Conservation (phyloP, 1,140 invertebrate species). For the Aphidius ervi region DNA sequence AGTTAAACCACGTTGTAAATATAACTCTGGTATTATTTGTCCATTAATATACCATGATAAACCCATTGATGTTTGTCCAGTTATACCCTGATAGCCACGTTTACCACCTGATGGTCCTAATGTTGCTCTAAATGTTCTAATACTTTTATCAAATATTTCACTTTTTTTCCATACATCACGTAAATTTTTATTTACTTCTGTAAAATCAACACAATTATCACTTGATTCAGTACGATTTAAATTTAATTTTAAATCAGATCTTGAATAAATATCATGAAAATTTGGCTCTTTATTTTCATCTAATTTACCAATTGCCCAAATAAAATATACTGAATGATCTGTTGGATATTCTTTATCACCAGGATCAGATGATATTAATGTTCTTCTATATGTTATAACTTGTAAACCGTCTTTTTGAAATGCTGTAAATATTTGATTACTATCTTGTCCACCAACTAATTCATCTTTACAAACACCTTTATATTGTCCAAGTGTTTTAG, state of each 20-base stretch:
- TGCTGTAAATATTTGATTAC: slow-evolving; percentile 71
- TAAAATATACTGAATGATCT: slow-evolving; percentile 63
- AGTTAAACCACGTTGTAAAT: slow-evolving; percentile 76
- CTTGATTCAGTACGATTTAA: slow-evolving; percentile 62
- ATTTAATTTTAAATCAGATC: slow-evolving; percentile 63
- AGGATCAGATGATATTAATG: slow-evolving; percentile 66
- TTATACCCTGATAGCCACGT: slow-evolving; percentile 70
- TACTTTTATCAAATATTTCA: slow-evolving; percentile 72
- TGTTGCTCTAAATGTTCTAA: slow-evolving; percentile 70
- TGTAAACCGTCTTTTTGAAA: slow-evolving; percentile 70
- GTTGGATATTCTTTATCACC: slow-evolving; percentile 73
- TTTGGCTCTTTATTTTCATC: slow-evolving; percentile 75
- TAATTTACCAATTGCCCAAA: slow-evolving; percentile 82
- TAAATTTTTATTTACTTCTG: slow-evolving; percentile 44
- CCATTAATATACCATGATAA: slow-evolving; percentile 86
- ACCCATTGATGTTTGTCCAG: slow-evolving; percentile 58
- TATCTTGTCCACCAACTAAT: slow-evolving; percentile 71
- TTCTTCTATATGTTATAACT: slow-evolving; percentile 72
- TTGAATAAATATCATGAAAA: slow-evolving; percentile 79
- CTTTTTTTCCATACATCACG: slow-evolving; percentile 62
- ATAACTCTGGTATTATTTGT: slow-evolving; percentile 78
- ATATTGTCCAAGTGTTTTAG: slow-evolving; percentile 77
- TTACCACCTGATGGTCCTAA: slow-evolving; percentile 77
- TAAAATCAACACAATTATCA: slow-evolving; percentile 69
- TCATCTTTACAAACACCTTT: slow-evolving; percentile 83